A percentile compares a stretch with the other conserved stretches of the same genome.
Conservation (phyloP, 1,140 invertebrate genomes). For the Holcopasites calliopsidis region DNA sequence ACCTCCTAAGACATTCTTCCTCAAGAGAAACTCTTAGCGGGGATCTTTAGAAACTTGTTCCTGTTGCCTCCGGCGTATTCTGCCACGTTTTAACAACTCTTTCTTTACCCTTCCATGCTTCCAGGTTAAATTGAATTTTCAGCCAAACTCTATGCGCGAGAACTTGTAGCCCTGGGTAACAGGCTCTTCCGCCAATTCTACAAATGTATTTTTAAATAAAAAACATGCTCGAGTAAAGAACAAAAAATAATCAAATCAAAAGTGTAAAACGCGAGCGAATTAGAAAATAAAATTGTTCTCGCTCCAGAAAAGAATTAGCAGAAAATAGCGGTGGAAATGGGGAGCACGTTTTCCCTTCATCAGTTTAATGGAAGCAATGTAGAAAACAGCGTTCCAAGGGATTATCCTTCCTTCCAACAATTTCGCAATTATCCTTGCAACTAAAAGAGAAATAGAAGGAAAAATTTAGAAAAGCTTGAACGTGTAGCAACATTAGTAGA, state of each 20-base stretch:
- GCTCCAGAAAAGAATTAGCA: neutral
- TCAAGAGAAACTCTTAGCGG: neutral
- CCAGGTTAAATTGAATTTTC: conserved; percentile 34
- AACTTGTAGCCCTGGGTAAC: neutral
- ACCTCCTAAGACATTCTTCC: neutral
- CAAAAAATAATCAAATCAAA: too few relatives aligned
- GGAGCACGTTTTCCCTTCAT: neutral
- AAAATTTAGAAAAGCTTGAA: too few relatives aligned
- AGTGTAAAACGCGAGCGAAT: neutral
- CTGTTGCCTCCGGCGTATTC: neutral
- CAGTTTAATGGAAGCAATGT: neutral
- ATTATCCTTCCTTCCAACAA: neutral
- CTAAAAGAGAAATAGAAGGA: neutral
- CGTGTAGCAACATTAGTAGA: too few relatives aligned
- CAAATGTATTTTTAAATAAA: too few relatives aligned
- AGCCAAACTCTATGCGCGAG: neutral
- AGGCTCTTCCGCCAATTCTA: neutral
- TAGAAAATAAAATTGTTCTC: neutral
- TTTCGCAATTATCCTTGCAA: neutral
- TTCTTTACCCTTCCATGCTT: neutral
- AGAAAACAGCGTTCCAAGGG: neutral
- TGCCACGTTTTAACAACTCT: conserved; percentile 5
- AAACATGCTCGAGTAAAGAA: too few relatives aligned
- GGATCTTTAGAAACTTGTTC: neutral
- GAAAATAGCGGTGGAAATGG: neutral